These are phyloP conservation scores for Poecile montanus DNA, from an alignment of 2,797 vertebrate species.

Conservation along the genomic window DNA sequence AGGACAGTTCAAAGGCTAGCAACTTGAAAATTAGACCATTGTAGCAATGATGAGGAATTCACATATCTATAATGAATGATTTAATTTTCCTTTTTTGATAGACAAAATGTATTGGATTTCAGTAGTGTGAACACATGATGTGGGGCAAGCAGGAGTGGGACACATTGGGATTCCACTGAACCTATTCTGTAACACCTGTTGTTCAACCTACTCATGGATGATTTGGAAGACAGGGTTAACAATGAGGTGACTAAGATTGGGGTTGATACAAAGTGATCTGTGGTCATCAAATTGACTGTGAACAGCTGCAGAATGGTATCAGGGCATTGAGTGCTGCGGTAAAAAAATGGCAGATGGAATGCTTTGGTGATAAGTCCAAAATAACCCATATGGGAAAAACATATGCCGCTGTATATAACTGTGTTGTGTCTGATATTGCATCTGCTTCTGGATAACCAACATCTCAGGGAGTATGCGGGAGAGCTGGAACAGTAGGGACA, in stretches of 20 bases:
- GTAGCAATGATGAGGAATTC: not conserved
- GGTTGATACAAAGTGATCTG: conserved; percentile 34
- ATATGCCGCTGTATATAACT: not conserved
- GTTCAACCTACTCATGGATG: not conserved
- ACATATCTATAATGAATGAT: not conserved
- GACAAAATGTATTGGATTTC: not conserved
- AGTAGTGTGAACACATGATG: not conserved
- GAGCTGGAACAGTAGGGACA: not conserved
- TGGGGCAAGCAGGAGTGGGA: not conserved
- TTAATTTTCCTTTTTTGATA: not conserved
- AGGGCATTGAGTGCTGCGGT: not conserved
- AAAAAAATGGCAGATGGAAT: conserved; percentile 46
- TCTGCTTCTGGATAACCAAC: conserved; percentile 6
- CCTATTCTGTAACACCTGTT: not conserved
- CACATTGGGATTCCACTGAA: not conserved
- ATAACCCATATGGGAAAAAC: conserved; percentile 25
- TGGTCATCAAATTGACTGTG: conserved; percentile 47
- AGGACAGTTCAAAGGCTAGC: not conserved
- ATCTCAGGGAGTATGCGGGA: not conserved
- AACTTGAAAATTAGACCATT: not conserved
- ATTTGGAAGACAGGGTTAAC: conserved; percentile 15
- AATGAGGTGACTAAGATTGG: not conserved
- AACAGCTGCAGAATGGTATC: conserved; percentile 32
- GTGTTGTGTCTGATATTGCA: not conserved
- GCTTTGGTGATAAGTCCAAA: not conserved